These are phyloP conservation scores for Tuberolachnus salignus DNA, from an alignment of 2,888 invertebrate genomes.

Conservation along the genomic window DNA sequence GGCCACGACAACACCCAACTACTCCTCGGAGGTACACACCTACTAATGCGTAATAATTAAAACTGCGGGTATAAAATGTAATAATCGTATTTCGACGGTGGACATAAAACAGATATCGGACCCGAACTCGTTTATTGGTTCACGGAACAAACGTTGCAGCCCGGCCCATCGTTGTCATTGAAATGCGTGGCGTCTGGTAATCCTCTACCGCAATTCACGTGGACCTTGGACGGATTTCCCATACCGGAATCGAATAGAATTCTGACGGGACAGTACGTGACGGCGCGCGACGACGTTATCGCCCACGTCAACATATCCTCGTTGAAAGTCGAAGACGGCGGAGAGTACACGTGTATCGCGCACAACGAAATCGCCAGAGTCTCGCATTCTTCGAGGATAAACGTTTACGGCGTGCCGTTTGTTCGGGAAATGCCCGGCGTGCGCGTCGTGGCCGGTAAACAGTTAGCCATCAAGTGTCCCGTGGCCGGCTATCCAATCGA, in stretches of 20 bases:
- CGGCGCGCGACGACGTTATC: slow-evolving; percentile 89
- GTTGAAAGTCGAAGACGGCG: slow-evolving; percentile 87
- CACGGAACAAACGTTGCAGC: slow-evolving; percentile 88
- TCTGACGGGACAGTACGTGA: slow-evolving; percentile 89
- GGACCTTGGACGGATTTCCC: slow-evolving; percentile 88
- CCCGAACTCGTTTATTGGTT: slow-evolving; percentile 91
- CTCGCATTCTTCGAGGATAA: slow-evolving; percentile 82
- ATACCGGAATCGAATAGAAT: slow-evolving; percentile 79
- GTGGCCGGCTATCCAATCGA: slow-evolving; percentile 89
- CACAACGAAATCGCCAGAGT: slow-evolving; percentile 82
- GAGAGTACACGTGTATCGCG: slow-evolving; percentile 85
- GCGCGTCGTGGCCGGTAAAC: slow-evolving; percentile 83
- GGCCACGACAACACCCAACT: slow-evolving; percentile 64
- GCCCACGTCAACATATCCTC: slow-evolving; percentile 89
- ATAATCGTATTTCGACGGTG: background rate
- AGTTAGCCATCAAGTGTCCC: slow-evolving; percentile 84
- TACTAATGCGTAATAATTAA: too few relatives aligned
- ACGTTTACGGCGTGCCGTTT: slow-evolving; percentile 83
- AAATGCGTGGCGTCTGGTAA: slow-evolving; percentile 95
- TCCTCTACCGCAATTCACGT: slow-evolving; percentile 89
- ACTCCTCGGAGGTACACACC: slow-evolving; percentile 64
- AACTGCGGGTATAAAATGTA: background rate
- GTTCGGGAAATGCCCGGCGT: slow-evolving; percentile 88
- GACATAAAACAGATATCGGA: slow-evolving; percentile 76
- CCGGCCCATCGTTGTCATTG: slow-evolving; percentile 87